Evolutionary conservation across 2,113 vertebrate genomes (phyloP).

Genomic region (Macquaria ambigua): DNA sequence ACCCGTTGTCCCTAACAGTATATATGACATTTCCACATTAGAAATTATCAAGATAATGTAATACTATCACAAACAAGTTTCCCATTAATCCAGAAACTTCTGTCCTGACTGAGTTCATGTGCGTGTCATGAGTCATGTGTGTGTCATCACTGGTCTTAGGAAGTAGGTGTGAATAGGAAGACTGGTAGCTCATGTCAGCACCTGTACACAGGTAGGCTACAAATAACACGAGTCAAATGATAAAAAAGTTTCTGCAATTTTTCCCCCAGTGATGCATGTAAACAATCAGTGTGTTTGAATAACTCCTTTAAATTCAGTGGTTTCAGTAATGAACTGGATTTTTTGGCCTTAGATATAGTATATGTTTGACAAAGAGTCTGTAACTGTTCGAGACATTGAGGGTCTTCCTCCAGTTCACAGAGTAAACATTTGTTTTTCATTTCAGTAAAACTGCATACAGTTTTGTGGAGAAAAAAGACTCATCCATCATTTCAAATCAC

Average conservation of each 20-base stretch:
- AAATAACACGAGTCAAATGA: no score
- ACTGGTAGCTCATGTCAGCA: conserved; percentile 1
- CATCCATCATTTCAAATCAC: no score
- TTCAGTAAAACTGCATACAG: no score
- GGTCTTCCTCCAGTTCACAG: no score
- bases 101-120: not conserved
- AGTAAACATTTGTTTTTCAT: no score
- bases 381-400: no score
- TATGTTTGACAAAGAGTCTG: no score
- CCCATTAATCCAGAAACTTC: conserved; percentile 6
- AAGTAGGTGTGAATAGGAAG: not conserved
- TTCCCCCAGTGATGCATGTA: not conserved
- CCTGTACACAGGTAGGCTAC: not conserved
- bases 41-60: not conserved
- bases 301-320: not conserved
- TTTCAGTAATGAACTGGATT: no score
- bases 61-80: not conserved
- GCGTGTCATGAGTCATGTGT: conserved; percentile 3
- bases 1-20: not conserved
- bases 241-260: not conserved
- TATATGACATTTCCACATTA: not conserved
- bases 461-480: no score
- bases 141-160: not conserved
- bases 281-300: not conserved
- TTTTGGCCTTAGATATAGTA: no score